Percentiles rank a stretch among this genome's conserved stretches.
Conservation (phyloP, 2,888 invertebrate genomes). For the Acheta domesticus region DNA sequence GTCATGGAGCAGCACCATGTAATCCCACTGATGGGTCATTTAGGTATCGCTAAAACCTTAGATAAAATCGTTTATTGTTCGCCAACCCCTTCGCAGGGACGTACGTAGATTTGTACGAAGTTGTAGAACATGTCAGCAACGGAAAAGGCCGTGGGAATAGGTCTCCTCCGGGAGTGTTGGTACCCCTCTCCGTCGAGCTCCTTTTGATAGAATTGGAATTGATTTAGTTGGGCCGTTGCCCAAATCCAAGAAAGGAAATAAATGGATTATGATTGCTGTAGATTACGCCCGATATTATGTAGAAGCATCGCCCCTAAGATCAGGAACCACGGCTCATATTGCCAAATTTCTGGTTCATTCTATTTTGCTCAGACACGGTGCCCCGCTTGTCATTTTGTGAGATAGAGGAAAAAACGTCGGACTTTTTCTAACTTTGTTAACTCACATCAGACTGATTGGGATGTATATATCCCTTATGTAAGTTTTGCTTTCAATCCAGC, state of each 20-base stretch:
- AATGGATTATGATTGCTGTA: not conserved
- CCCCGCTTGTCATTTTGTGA: too few species aligned
- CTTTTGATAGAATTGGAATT: not conserved
- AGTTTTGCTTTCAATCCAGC: not conserved
- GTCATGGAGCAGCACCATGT: too few species aligned
- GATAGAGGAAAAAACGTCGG: conserved; percentile 37
- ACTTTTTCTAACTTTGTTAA: not conserved
- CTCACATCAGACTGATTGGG: too few species aligned
- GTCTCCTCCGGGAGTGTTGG: not conserved
- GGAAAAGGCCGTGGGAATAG: not conserved
- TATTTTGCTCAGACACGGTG: too few species aligned
- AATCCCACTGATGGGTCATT: not conserved
- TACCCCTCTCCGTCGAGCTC: not conserved
- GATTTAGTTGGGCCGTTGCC: not conserved
- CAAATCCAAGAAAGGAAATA: not conserved
- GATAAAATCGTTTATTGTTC: not conserved
- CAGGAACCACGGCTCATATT: too few species aligned
- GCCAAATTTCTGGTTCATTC: too few species aligned
- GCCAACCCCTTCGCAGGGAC: not conserved
- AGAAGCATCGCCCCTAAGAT: too few species aligned
- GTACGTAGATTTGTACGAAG: not conserved
- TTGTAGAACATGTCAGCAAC: not conserved
- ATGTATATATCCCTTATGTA: not conserved
- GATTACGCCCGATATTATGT: too few species aligned
- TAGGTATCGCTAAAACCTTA: not conserved